These are phyloP conservation scores for Clarias batrachus DNA, from an alignment of 2,113 vertebrate genomes.

Conservation along the genomic window DNA sequence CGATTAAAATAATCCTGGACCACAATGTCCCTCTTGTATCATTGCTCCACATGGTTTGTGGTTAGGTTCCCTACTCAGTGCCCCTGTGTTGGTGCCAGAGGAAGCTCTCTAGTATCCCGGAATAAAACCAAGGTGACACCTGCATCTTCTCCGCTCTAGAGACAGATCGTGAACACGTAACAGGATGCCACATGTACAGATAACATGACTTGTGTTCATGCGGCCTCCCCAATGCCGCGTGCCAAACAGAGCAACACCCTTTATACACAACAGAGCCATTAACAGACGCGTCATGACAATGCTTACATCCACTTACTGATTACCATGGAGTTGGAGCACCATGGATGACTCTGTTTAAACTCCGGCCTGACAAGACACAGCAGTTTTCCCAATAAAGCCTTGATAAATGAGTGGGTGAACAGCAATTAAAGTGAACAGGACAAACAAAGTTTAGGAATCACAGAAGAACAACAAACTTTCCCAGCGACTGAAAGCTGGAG, in stretches of 20 bases:
- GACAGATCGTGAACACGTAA: background rate
- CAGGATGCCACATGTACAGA: background rate
- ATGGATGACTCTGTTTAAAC: slow-evolving; percentile 13
- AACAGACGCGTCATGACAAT: background rate
- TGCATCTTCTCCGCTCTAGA: background rate
- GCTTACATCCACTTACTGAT: background rate
- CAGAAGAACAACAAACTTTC: background rate
- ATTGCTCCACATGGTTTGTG: background rate
- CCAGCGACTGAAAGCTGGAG: background rate
- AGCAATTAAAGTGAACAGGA: background rate
- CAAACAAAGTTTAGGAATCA: background rate
- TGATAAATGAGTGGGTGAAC: background rate
- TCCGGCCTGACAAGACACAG: slow-evolving; percentile 1
- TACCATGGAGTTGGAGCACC: background rate
- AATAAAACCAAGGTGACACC: slow-evolving; percentile 24
- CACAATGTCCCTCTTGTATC: background rate
- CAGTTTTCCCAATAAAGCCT: slow-evolving; percentile 20
- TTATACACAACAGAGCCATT: slow-evolving; percentile 3
- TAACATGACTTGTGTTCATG: background rate
- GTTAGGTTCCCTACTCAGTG: slow-evolving; percentile 8
- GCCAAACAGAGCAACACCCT: background rate
- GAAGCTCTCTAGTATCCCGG: background rate
- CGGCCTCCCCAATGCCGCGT: background rate
- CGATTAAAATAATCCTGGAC: background rate
- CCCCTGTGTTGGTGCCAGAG: background rate